Evolutionary conservation across 2,888 invertebrate genomes (phyloP).

Genomic region (Coleophora deauratella): DNA sequence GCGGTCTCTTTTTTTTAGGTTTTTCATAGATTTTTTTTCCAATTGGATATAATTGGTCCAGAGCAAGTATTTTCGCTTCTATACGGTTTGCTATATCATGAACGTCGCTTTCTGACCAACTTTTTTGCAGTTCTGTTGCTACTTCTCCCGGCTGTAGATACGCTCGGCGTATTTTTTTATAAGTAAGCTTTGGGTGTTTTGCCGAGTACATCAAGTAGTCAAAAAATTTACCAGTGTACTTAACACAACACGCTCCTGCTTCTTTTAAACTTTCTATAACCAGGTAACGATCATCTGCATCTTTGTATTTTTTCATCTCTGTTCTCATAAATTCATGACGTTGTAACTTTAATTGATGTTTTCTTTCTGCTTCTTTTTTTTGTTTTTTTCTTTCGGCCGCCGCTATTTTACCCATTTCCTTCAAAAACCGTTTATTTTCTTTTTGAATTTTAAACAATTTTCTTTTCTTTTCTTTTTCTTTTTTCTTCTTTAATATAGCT

Average conservation of each 20-base stretch:
- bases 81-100: conserved; percentile 22
- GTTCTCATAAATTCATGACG: conserved; percentile 13
- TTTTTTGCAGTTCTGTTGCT: conserved; percentile 11
- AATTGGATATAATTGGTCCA: conserved; percentile 13
- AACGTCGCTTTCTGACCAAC: conserved; percentile 15
- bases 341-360: conserved; percentile 10
- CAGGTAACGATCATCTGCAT: conserved; percentile 15
- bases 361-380: conserved; percentile 14
- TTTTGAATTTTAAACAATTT: conserved; percentile 8
- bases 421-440: conserved; percentile 6
- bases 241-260: conserved; percentile 17
- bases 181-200: conserved; percentile 20
- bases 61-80: conserved; percentile 16
- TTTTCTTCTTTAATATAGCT: conserved; percentile 1
- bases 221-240: conserved; percentile 10
- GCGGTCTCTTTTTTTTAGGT: conserved; percentile 19
- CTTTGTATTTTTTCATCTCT: conserved; percentile 15
- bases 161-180: conserved; percentile 12
- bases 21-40: conserved; percentile 18
- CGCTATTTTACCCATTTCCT: conserved; percentile 1
- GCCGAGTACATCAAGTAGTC: conserved; percentile 18
- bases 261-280: conserved; percentile 23
- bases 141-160: conserved; percentile 17
- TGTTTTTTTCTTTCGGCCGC: conserved; percentile 10
- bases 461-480: conserved; percentile 9